Percentiles rank a stretch among this genome's conserved stretches.
These are phyloP conservation scores for Gibbula magus DNA, from an alignment of 2,888 invertebrate species.

Conservation along the genomic window DNA sequence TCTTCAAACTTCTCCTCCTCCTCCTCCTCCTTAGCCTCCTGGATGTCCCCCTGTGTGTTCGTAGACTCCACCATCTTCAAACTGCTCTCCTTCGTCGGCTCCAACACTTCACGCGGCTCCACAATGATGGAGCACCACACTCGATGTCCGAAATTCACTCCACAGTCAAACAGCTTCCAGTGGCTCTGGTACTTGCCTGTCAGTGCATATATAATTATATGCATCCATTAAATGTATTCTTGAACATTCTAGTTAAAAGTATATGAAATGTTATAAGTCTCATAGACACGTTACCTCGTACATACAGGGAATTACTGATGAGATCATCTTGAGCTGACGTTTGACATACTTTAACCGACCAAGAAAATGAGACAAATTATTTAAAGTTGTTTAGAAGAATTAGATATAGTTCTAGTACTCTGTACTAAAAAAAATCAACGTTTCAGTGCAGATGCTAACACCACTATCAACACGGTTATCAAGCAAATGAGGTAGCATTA, in stretches of 20 bases:
- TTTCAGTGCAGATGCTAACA: too few species aligned
- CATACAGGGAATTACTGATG: too few species aligned
- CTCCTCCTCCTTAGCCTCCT: background rate
- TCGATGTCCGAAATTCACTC: constrained; percentile 70
- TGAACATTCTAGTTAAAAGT: too few species aligned
- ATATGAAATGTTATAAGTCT: background rate
- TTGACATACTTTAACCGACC: too few species aligned
- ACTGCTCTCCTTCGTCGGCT: constrained; percentile 43
- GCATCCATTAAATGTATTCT: background rate
- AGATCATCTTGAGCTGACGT: too few species aligned
- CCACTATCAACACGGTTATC: too few species aligned
- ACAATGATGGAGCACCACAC: constrained; percentile 73
- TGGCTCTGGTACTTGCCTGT: constrained; percentile 70
- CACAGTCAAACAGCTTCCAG: constrained; percentile 71
- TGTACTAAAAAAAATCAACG: too few species aligned
- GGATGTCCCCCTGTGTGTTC: constrained; percentile 10
- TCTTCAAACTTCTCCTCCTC: constrained; percentile 22
- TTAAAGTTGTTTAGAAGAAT: too few species aligned
- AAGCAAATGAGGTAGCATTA: too few species aligned
- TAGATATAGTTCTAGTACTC: too few species aligned
- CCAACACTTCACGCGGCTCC: constrained; percentile 51
- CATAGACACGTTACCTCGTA: background rate
- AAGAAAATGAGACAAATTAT: too few species aligned
- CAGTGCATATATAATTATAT: background rate
- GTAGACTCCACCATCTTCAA: constrained; percentile 24